A percentile compares a stretch with the other conserved stretches of the same genome.
Evolutionary conservation across 1,140 invertebrate species (phyloP).

Genomic region (Aradophagus sp.): DNA sequence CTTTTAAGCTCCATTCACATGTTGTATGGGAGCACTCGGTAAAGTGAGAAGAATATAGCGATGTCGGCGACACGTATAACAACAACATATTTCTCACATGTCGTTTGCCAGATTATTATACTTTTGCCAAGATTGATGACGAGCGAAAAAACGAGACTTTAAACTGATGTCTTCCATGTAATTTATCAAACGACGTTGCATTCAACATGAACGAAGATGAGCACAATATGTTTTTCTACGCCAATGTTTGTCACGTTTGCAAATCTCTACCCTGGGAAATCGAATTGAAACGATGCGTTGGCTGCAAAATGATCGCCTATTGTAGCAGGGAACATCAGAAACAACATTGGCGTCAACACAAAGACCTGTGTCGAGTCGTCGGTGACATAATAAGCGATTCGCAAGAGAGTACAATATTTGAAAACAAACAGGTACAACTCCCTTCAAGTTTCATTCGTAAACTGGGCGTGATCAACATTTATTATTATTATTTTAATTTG

Average conservation of each 20-base stretch:
- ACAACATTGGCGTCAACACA: constrained; percentile 66
- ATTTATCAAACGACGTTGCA: too few species aligned
- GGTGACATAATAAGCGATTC: constrained; percentile 31
- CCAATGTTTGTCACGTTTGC: constrained; percentile 66
- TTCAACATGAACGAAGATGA: constrained; percentile 45
- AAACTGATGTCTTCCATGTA: too few species aligned
- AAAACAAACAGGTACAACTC: constrained; percentile 33
- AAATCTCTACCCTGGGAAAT: constrained; percentile 49
- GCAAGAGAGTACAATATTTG: constrained; percentile 21
- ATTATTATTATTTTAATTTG: too few species aligned
- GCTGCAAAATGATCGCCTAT: constrained; percentile 67
- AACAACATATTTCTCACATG: too few species aligned
- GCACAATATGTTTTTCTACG: constrained; percentile 58
- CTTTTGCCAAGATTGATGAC: too few species aligned
- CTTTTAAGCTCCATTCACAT: too few species aligned
- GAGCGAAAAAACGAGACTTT: too few species aligned
- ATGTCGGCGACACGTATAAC: too few species aligned
- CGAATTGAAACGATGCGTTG: constrained; percentile 60
- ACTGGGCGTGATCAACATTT: too few species aligned
- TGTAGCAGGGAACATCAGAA: constrained; percentile 64
- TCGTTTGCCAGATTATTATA: too few species aligned
- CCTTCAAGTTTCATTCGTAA: not conserved
- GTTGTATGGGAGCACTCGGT: too few species aligned
- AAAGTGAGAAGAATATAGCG: too few species aligned
- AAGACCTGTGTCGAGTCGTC: constrained; percentile 60